Percentiles rank a stretch among this genome's conserved stretches.
Evolutionary conservation across 37 sponge, comb jelly and placozoan genomes (phyloP).

Genomic region (Diacarnus erythraeanus): DNA sequence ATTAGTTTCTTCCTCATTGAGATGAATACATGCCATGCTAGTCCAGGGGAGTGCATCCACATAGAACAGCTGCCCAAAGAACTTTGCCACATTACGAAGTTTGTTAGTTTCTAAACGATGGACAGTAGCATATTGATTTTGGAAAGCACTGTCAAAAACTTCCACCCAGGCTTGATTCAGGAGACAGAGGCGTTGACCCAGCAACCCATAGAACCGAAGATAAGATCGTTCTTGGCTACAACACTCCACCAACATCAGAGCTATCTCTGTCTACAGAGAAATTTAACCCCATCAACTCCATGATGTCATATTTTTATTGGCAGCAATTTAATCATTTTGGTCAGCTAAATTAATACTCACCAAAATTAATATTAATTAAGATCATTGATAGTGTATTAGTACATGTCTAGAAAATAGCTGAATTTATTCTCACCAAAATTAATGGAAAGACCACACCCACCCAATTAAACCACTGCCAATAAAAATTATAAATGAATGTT

Average conservation of each 20-base stretch:
- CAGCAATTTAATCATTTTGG: too few relatives aligned
- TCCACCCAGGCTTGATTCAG: constrained; percentile 90
- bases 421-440: too few relatives aligned
- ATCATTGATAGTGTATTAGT: neutral
- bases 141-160: constrained; percentile 70
- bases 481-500: neutral
- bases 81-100: constrained; percentile 91
- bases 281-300: too few relatives aligned
- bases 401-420: too few relatives aligned
- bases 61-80: constrained; percentile 92
- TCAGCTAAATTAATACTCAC: too few relatives aligned
- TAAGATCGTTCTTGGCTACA: constrained; percentile 92
- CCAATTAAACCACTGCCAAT: too few relatives aligned
- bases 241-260: constrained; percentile 88
- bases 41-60: constrained; percentile 98
- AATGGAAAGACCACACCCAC: too few relatives aligned
- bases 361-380: too few relatives aligned
- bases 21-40: constrained; percentile 78
- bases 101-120: constrained; percentile 98
- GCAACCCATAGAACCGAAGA: constrained; percentile 83
- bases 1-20: constrained; percentile 97
- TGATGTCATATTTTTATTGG: too few relatives aligned
- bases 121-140: constrained; percentile 89
- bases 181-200: constrained; percentile 91
- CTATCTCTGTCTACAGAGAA: constrained; percentile 59